Base-by-base conservation (phyloP, 1,140 invertebrate genomes). In the Pseudomyrmex pallidus region DNA sequence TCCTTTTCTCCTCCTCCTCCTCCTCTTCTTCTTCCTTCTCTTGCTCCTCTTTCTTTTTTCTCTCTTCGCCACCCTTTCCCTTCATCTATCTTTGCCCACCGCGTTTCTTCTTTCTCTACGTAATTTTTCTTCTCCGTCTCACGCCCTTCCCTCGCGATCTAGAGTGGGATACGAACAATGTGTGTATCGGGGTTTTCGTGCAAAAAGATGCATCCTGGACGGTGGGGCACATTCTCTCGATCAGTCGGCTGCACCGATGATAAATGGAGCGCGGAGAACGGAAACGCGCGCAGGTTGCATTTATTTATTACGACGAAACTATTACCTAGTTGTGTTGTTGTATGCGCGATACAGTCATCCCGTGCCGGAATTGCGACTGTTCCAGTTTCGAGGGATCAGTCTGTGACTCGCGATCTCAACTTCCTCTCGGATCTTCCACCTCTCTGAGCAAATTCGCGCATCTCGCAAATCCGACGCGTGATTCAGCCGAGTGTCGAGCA, bases 151-250 rank as follows among this genome's bases (percentile, higher is more conserved):
- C 10, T 1, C 54, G 35, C 25, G 52, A 57, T 76, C 66, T 82
- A 85, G 67, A 63, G 77, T 88, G 74, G 88, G 89, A 82, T 88
- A 90, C 77, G 78, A 90, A 87, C 88, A 83, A 83, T 66, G 72
- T n/a, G n/a, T n/a, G n/a, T 77, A 35, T 62, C 61, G 80, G 64
- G 8, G 35, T 35, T 35, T 67, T 5, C 57, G 74, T 87, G 80
- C 80, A 84, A 87, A 57, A 59, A 57, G 54, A 35, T 17, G 66
- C 66, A 59, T 68, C 52, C 15, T 48, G 61, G 20, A 17, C 15
- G 62, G 25, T 76, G 59, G 73, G 63, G n/a, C 73, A 59, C 46
- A 64, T 15, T 35, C 59, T 61, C 50, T 76, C n/a, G 12, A 73
- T 54, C 70, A 54, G 70, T 73, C 68, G 52, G 46, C 46, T 54